These are phyloP conservation scores for Cydia strobilella DNA, from an alignment of 1,140 invertebrate genomes.

Conservation along the genomic window DNA sequence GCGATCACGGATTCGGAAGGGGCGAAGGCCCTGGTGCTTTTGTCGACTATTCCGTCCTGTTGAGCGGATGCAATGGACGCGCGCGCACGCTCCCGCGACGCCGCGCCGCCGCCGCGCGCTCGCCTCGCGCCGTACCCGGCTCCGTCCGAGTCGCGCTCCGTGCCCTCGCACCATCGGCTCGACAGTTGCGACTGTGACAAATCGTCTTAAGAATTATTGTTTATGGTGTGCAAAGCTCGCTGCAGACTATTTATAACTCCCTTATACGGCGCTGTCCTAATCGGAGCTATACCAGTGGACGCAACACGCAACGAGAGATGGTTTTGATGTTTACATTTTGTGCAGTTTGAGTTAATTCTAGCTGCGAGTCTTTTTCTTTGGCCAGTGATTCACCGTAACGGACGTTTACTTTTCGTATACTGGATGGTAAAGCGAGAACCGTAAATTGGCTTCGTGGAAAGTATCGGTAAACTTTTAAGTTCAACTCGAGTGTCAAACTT, in stretches of 20 bases:
- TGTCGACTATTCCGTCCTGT: conserved; percentile 61
- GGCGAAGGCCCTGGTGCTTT: conserved; percentile 71
- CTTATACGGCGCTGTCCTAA: conserved; percentile 49
- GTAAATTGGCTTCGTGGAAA: conserved; percentile 27
- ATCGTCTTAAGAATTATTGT: conserved; percentile 59
- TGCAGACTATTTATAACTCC: conserved; percentile 54
- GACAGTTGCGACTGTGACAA: conserved; percentile 46
- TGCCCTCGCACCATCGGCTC: conserved; percentile 25
- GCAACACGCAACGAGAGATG: conserved; percentile 58
- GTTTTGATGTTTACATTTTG: conserved; percentile 69
- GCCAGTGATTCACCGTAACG: conserved; percentile 58
- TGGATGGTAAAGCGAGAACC: conserved; percentile 1
- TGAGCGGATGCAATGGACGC: conserved; percentile 64
- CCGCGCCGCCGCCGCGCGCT: conserved; percentile 39
- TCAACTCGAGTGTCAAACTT: conserved; percentile 18
- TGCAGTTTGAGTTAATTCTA: conserved; percentile 60
- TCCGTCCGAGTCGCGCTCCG: neutral
- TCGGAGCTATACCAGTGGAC: conserved; percentile 55
- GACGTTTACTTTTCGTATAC: conserved; percentile 48
- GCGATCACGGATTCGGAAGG: conserved; percentile 73
- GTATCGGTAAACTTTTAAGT: conserved; percentile 20
- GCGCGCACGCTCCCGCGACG: conserved; percentile 59
- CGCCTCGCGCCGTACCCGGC: conserved; percentile 43
- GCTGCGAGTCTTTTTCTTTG: conserved; percentile 61
- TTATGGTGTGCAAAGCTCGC: conserved; percentile 57